Evolutionary conservation across 2,797 vertebrate species (phyloP), one percentile per base, ranked within the genome.

Genomic region (Rhabdomys pumilio): DNA sequence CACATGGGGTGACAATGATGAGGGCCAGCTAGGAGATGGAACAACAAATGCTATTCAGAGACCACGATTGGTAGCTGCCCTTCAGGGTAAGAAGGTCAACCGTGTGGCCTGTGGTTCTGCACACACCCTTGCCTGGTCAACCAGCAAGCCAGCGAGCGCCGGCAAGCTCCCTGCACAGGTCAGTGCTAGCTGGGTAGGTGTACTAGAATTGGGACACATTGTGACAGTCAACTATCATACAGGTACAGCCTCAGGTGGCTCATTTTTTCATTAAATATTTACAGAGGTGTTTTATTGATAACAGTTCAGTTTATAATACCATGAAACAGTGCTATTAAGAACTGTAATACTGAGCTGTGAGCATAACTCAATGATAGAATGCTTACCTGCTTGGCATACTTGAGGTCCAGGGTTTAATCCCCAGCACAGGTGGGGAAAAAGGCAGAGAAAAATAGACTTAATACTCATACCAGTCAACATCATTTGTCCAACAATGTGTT

Each of bases 11-110:
- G 99, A 99, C 98, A 99, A 99, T 53, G 99, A 99, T 15, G 99
- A 99, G 98, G 99, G 99, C 47, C 99, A 99, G 81, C 99, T 99
- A 50, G 99, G 99, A 97, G 99, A 99, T 72, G 99, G 99, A 82
- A 99, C 99, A 90, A 99, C 99, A 14, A 99, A 99, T 20, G 99
- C 99, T 97, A 99, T 99, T 98, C 99, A 99, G 97, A 99, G 99
- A 97, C 99, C 99, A 0, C 99, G 99, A n/a, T 98, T 99, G 86
- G 99, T 99, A 61, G 99, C 99, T 20, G 99, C 99, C 0, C 99
- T 99, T 91, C 99, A 99, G 99, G 99, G 99, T 91, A 99, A 99
- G 98, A 99, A 99, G 97, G 99, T 99, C 98, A 99, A 99, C 98
- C 98, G 99, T 38, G 99, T 99, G 96, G 99, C 99, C 89, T 99